Conservation (phyloP, 2,113 vertebrate genomes). For the Neotragus pygmaeus region DNA sequence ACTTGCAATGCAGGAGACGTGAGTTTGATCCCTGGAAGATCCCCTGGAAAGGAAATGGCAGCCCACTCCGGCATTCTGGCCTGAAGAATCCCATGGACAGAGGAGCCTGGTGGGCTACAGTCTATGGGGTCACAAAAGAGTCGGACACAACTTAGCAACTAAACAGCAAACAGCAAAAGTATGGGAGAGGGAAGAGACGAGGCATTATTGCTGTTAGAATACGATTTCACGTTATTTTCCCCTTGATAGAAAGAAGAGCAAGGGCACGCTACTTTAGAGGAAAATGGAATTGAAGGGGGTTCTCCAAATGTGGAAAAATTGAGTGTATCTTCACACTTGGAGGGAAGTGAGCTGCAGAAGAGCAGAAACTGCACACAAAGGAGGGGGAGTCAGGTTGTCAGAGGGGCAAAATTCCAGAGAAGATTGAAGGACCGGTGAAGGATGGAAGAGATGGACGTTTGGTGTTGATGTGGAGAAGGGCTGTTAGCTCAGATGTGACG, state of each 20-base stretch:
- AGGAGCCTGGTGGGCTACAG: not conserved
- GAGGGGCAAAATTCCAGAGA: no score
- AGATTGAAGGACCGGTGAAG: not conserved
- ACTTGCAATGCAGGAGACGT: not conserved
- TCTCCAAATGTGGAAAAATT: not conserved
- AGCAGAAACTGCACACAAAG: no score
- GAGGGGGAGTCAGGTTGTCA: not conserved
- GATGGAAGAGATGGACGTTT: no score
- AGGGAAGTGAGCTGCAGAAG: not conserved
- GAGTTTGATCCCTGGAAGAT: rapidly evolving
- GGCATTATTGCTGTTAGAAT: not conserved
- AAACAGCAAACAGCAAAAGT: rapidly evolving
- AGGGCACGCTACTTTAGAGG: no score
- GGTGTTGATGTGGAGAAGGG: not conserved
- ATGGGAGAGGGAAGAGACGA: not conserved
- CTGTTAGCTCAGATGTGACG: not conserved
- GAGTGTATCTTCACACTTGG: not conserved
- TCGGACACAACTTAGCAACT: rapidly evolving
- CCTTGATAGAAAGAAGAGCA: not conserved
- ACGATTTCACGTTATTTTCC: rapidly evolving
- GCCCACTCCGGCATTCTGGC: not conserved
- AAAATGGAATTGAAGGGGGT: no score
- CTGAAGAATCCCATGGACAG: not conserved
- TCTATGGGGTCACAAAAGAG: not conserved
- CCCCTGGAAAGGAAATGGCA: not conserved